Evolutionary conservation across 2,888 invertebrate genomes (phyloP), one percentile per base, ranked within the genome.

Genomic region (Ceraclea dissimilis): DNA sequence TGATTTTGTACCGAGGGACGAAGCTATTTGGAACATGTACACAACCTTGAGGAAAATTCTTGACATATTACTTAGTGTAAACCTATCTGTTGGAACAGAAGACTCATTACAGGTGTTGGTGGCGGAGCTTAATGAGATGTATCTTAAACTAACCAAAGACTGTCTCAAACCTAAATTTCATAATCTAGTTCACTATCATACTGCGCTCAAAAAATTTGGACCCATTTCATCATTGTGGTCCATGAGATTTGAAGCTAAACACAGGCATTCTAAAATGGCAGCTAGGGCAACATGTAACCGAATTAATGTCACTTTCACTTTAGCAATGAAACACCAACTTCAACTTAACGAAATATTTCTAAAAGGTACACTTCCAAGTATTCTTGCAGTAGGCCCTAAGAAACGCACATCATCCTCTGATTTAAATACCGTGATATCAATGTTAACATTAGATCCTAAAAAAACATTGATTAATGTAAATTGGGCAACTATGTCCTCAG

Each of bases 141-240:
- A 44, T 44, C 13, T 6, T 16, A 11, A 11, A 6, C n/a, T 8
- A 44, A 44, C 6, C n/a, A n/a, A n/a, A n/a, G n/a, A n/a, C n/a
- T n/a, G n/a, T n/a, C n/a, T n/a, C n/a, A n/a, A n/a, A n/a, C 44
- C 44, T 8, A 44, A 44, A 44, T 44, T 44, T 44, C 44, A 44
- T 44, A 8, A 44, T 16, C 13, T 44, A 6, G 6, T 44, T 5
- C 44, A 44, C n/a, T 44, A 44, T 44, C 11, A 8, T 44, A 16
- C 8, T 44, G 44, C 44, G 10, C 8, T 44, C 5, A 44, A 11
- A 6, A 8, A 16, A 44, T 44, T 16, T 16, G 44, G 44, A 16
- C 44, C 44, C 6, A 8, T 44, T 8, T 44, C 44, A 16, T 8
- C 44, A 13, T 16, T 44, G 44, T 16, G 5, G 8, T 44, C 44